phyloP scores from a whole-genome alignment of 2,797 vertebrate species.

The Salarias fasciatus region DNA sequence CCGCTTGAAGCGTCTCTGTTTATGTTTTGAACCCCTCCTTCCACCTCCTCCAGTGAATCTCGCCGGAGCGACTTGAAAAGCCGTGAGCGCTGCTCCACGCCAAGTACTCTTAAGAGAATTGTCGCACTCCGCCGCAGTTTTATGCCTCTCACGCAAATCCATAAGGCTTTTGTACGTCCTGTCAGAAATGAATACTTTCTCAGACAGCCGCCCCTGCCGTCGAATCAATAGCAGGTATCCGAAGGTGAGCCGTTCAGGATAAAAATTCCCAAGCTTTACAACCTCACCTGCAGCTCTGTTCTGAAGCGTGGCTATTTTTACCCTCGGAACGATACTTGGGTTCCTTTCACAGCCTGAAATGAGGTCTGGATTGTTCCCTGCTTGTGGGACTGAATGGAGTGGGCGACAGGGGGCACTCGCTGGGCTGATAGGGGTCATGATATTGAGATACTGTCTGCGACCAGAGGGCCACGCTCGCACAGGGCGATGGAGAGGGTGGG shows the following conservation, averaged over 20 bases:
- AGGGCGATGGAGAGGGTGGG: constrained; percentile 42
- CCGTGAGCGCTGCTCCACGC: constrained; percentile 32
- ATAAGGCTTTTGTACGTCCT: constrained; percentile 29
- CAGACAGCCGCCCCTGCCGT: constrained; percentile 20
- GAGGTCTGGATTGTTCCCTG: constrained; percentile 45
- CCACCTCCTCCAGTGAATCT: constrained; percentile 26
- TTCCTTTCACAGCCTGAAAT: constrained; percentile 56
- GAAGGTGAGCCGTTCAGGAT: constrained; percentile 23
- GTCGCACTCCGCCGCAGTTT: constrained; percentile 30
- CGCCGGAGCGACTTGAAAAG: constrained; percentile 39
- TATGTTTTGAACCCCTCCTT: constrained; percentile 13
- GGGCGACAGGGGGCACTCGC: constrained; percentile 35
- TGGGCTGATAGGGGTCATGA: constrained; percentile 58
- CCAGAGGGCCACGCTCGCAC: constrained; percentile 18
- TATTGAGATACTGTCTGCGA: constrained; percentile 50
- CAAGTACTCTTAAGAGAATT: constrained; percentile 53
- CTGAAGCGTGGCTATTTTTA: constrained; percentile 25
- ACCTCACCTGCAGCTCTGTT: constrained; percentile 9
- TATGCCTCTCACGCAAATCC: constrained; percentile 35
- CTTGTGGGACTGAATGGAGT: constrained; percentile 32
- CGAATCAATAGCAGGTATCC: constrained; percentile 42
- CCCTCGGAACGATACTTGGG: constrained; percentile 19
- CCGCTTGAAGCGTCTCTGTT: constrained; percentile 3
- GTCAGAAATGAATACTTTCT: constrained; percentile 42
- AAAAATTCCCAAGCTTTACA: constrained; percentile 10